These are phyloP conservation scores for Melanerpes aurifrons DNA, from an alignment of 2,113 vertebrate genomes.

Conservation along the genomic window DNA sequence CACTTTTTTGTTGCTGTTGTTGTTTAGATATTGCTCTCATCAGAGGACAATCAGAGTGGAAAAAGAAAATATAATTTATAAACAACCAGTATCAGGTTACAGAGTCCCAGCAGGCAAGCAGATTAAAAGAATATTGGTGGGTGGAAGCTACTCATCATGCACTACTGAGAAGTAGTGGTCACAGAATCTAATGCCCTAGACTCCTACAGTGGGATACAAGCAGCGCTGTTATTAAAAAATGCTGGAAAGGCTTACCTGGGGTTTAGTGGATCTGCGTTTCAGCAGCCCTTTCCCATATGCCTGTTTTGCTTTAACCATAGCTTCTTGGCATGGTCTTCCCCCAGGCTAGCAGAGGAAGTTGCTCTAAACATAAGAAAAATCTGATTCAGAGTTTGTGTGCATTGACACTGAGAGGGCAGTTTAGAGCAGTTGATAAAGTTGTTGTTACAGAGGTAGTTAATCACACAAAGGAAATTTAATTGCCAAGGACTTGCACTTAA, in stretches of 20 bases:
- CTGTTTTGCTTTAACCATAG: neutral
- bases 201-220: neutral
- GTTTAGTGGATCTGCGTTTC: neutral
- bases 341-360: neutral
- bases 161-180: neutral
- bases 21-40: neutral
- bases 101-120: neutral
- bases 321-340: neutral
- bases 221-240: rapidly evolving
- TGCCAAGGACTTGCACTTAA: neutral
- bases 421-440: neutral
- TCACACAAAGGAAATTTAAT: neutral
- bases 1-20: neutral
- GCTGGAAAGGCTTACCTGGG: neutral
- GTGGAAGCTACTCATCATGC: neutral
- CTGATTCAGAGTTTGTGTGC: neutral
- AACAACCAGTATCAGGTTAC: neutral
- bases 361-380: neutral
- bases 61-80: neutral
- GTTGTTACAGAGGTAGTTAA: neutral
- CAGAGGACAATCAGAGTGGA: neutral
- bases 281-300: neutral
- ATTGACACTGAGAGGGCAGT: neutral
- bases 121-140: neutral
- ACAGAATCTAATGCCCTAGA: neutral